Evolutionary conservation across 2,113 vertebrate species (phyloP).

Genomic region (Dasyurus viverrinus): DNA sequence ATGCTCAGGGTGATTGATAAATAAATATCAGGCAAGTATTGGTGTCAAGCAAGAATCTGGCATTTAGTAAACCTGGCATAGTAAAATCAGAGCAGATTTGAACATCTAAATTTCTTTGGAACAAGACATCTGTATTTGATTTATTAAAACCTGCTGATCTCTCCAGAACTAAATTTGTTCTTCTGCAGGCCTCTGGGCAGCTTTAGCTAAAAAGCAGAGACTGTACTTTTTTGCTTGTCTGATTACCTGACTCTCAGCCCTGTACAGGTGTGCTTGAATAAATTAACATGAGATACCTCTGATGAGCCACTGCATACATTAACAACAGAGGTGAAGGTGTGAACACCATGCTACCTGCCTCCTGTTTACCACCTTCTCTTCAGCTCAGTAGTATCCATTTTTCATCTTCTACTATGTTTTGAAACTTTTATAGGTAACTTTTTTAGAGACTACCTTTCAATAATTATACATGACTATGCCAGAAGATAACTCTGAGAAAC

Average conservation of each 20-base stretch:
- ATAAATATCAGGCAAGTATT: constrained; percentile 82
- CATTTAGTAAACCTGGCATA: constrained; percentile 72
- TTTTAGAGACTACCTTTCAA: constrained; percentile 69
- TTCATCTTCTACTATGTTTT: constrained; percentile 69
- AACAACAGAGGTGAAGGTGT: constrained; percentile 89
- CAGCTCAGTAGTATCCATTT: constrained; percentile 82
- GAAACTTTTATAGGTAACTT: constrained; percentile 76
- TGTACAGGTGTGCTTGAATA: constrained; percentile 90
- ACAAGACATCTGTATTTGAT: constrained; percentile 83
- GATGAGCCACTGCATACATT: constrained; percentile 94
- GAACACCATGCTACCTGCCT: constrained; percentile 84
- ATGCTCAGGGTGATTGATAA: constrained; percentile 81
- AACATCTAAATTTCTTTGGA: constrained; percentile 83
- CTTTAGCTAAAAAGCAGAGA: constrained; percentile 78
- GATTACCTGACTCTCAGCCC: constrained; percentile 89
- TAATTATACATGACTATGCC: constrained; percentile 58
- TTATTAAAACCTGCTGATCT: constrained; percentile 87
- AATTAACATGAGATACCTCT: constrained; percentile 91
- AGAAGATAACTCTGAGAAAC: constrained; percentile 64
- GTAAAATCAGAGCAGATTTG: constrained; percentile 84
- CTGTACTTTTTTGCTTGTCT: constrained; percentile 75
- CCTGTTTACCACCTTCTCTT: constrained; percentile 83
- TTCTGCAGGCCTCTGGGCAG: constrained; percentile 80
- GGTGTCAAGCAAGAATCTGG: constrained; percentile 81
- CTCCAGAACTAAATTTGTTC: constrained; percentile 81